Conservation (phyloP, 2,888 invertebrate genomes). For the Elmis aenea region DNA sequence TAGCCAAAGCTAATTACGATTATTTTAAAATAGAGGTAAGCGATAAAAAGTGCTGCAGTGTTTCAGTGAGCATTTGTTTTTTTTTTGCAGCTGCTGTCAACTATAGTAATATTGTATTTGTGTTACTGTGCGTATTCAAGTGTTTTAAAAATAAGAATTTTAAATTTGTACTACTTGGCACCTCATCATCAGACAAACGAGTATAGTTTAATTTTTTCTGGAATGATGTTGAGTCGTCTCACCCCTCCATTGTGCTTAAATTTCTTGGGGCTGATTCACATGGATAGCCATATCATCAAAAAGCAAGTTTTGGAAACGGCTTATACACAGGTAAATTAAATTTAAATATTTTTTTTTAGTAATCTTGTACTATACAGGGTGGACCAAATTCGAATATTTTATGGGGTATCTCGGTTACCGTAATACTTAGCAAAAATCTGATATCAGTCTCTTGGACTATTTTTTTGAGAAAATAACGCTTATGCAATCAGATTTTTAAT, state of each 20-base stretch:
- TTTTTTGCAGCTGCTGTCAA: conserved; percentile 73
- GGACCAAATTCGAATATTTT: no score
- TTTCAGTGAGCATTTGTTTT: conserved; percentile 3
- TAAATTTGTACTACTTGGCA: conserved; percentile 95
- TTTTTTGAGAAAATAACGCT: no score
- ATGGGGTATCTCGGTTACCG: no score
- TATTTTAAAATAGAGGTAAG: conserved; percentile 91
- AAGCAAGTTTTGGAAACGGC: conserved; percentile 79
- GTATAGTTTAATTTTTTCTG: conserved; percentile 96
- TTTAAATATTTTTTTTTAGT: conserved; percentile 4
- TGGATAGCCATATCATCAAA: conserved; percentile 93
- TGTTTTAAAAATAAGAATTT: conserved; percentile 89
- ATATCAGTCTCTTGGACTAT: no score
- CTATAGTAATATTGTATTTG: conserved; percentile 86
- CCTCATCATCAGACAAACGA: conserved; percentile 98
- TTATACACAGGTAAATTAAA: conserved; percentile 77
- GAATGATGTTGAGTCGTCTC: conserved; percentile 94
- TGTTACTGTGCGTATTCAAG: conserved; percentile 98
- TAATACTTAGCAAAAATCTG: no score
- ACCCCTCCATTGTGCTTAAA: conserved; percentile 98
- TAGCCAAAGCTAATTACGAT: conserved; percentile 76
- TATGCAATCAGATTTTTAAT: no score
- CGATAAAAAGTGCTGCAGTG: conserved; percentile 1
- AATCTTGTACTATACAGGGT: no score
- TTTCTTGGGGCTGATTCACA: conserved; percentile 93